Percentiles rank a stretch among this genome's conserved stretches.
phyloP scores from a whole-genome alignment of 2,113 vertebrate species.

The Panthera leo region DNA sequence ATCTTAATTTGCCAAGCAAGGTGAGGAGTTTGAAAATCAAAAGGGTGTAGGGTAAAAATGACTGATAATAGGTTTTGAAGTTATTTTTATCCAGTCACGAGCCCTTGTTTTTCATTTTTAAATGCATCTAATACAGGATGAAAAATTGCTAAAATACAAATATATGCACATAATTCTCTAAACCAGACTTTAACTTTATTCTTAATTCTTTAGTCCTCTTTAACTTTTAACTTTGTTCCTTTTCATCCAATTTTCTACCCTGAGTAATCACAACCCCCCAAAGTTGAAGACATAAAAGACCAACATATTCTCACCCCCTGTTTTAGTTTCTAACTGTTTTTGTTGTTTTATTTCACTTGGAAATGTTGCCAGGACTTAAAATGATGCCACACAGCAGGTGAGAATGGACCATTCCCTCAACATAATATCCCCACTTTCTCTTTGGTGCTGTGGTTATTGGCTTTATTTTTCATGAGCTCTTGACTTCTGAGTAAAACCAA shows the following conservation, averaged over 20 bases:
- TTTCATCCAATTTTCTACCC: conserved; percentile 31
- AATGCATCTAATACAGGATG: background rate
- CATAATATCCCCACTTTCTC: background rate
- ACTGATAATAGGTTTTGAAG: background rate
- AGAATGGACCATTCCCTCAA: conserved; percentile 43
- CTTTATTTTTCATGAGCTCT: conserved; percentile 11
- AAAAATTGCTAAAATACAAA: conserved; percentile 20
- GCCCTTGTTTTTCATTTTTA: conserved; percentile 35
- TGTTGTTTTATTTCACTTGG: background rate
- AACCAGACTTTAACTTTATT: background rate
- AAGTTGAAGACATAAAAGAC: conserved; percentile 16
- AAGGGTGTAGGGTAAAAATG: background rate
- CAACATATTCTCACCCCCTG: background rate
- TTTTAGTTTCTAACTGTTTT: background rate
- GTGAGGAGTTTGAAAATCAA: conserved; percentile 33
- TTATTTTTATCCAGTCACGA: conserved; percentile 26
- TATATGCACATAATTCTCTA: background rate
- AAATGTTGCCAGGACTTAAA: conserved; percentile 7
- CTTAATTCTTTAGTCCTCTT: background rate
- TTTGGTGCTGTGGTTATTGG: background rate
- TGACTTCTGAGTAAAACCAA: conserved; percentile 14
- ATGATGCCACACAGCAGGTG: background rate
- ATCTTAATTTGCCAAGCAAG: conserved; percentile 51
- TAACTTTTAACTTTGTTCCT: conserved; percentile 30
- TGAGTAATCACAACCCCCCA: background rate